Evolutionary conservation across 2,113 vertebrate species (phyloP).

Genomic region (Echinops telfairi): DNA sequence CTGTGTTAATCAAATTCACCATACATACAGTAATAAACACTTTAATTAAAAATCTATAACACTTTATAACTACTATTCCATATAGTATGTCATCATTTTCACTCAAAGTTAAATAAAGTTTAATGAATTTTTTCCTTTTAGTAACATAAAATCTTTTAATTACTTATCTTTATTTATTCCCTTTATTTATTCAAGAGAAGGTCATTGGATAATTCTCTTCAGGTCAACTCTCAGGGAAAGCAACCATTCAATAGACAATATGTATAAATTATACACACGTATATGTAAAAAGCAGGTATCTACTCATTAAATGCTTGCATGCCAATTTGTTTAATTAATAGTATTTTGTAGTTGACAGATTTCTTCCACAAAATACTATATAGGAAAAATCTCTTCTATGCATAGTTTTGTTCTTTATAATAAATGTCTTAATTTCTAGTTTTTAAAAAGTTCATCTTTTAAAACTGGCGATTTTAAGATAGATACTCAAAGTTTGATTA

Average conservation of each 20-base stretch:
- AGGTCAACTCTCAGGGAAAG: background rate
- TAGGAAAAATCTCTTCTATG: slow-evolving; percentile 62
- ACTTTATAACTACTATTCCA: background rate
- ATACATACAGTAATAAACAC: background rate
- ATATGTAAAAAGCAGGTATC: background rate
- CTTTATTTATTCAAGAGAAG: background rate
- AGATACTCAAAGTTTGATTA: slow-evolving; percentile 54
- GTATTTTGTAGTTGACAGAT: slow-evolving; percentile 72
- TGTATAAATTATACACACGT: background rate
- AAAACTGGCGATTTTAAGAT: slow-evolving; percentile 72
- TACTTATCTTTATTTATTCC: slow-evolving; percentile 40
- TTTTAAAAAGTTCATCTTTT: slow-evolving; percentile 66
- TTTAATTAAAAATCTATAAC: slow-evolving; percentile 21
- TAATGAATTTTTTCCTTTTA: slow-evolving; percentile 28
- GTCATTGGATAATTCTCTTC: background rate
- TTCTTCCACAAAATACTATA: slow-evolving; percentile 71
- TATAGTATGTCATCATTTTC: slow-evolving; percentile 3
- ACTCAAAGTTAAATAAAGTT: background rate
- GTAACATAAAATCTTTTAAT: slow-evolving; percentile 21
- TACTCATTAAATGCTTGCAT: slow-evolving; percentile 39
- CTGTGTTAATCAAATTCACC: background rate
- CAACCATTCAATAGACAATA: background rate
- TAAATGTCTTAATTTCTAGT: slow-evolving; percentile 59
- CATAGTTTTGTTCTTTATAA: slow-evolving; percentile 51
- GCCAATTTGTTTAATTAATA: slow-evolving; percentile 6